Base-by-base conservation (phyloP, 1,140 invertebrate species). In the Bradynema listronoti region DNA sequence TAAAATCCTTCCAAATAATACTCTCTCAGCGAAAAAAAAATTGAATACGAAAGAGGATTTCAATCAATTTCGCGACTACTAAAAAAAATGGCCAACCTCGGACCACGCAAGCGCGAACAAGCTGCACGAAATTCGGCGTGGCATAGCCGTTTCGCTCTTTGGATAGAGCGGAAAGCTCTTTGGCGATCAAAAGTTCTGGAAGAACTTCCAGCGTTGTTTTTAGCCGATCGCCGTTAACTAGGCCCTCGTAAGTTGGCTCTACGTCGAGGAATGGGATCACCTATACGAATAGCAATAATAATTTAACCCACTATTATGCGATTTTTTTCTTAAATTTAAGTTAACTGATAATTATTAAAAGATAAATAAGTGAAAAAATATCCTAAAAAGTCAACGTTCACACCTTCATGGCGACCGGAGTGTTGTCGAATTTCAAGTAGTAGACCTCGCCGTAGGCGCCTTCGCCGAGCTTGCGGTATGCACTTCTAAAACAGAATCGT, bases 141-240 rank as follows among this genome's bases (percentile, higher is more conserved):
- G 45, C 25, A 43, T 25, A 61, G n/a, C 56, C 51, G 14, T 16
- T 4, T 42, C 3, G 24, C 11, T 30, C 43, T 9, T 33, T 25
- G 1, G 14, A 19, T 2, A 61, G 42, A n/a, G 46, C 11, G 11
- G 59, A 62, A 0, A 61, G 42, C 14, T 61, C 14, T 1, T 36
- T 43, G 6, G 59, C 59, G 5, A 61, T 61, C 1, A 61, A 42
- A 6, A 61, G n/a, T 49, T 61, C 59, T 6, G 30, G 25, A 22
- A 5, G 50, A 3, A 36, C 58, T 2, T 39, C 30, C 24, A 56
- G 55, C 4, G 56, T 16, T 5, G 36, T 27, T 34, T 58, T 58
- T 2, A 58, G 24, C 16, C 34, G 33, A n/a, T 58, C 56, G 2
- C 56, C 56, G 41, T 58, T 58, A 11, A 58, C 56, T 16, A 58